Evolutionary conservation across 2,797 vertebrate genomes (phyloP).

Genomic region (Microctenopoma steveboyesi): DNA sequence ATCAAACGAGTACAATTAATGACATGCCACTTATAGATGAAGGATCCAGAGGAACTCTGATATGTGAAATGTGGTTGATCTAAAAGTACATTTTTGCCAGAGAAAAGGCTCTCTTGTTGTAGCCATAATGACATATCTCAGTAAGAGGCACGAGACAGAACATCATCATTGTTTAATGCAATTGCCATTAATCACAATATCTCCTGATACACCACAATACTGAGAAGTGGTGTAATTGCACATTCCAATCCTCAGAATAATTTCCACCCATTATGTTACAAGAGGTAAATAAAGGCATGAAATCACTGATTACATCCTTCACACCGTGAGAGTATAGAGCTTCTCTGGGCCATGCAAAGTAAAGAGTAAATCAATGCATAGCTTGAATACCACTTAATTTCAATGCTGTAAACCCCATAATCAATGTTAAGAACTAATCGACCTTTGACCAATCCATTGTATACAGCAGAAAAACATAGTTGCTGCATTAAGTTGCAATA

Average conservation of each 20-base stretch:
- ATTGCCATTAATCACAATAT: conserved; percentile 48
- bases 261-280: conserved; percentile 67
- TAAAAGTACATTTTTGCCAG: conserved; percentile 11
- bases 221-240: conserved; percentile 61
- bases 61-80: background rate
- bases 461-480: background rate
- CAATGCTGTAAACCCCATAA: conserved; percentile 27
- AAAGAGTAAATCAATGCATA: conserved; percentile 25
- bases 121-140: background rate
- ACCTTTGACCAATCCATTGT: background rate
- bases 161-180: conserved; percentile 21
- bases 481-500: background rate
- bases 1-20: conserved; percentile 1
- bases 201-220: conserved; percentile 36
- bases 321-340: conserved; percentile 30
- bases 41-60: background rate
- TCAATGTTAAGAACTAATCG: conserved; percentile 29
- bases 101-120: conserved; percentile 14
- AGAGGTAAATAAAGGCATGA: conserved; percentile 64
- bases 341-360: conserved; percentile 20
- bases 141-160: conserved; percentile 29
- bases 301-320: conserved; percentile 60
- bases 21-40: background rate
- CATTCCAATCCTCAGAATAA: conserved; percentile 53
- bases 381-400: conserved; percentile 35